phyloP scores from a whole-genome alignment of 1,140 invertebrate genomes.

The Penaeus vannamei region DNA sequence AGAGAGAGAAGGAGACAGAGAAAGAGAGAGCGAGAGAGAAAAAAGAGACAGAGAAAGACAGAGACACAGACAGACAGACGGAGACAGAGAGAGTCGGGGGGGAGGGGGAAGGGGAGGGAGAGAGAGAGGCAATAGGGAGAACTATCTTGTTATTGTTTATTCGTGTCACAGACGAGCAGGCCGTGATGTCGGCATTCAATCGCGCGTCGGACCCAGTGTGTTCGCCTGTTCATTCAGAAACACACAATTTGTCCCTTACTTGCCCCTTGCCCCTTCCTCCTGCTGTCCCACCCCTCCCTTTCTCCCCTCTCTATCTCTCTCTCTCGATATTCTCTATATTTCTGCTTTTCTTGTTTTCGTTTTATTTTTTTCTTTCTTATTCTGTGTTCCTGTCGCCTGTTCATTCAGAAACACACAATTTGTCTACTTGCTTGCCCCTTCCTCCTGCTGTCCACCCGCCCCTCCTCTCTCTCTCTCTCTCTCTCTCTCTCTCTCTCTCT shows the following conservation, averaged over 20 bases:
- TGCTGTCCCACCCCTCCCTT: not conserved
- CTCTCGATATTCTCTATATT: not conserved
- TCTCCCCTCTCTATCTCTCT: not conserved
- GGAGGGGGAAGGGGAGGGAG: slow-evolving; percentile 12
- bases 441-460: not conserved
- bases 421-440: not conserved
- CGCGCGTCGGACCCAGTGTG: not conserved
- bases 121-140: slow-evolving; percentile 18
- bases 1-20: slow-evolving; percentile 43
- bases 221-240: not conserved
- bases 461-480: not conserved
- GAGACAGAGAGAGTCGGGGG: not conserved
- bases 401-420: not conserved
- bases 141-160: too few relatives aligned
- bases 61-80: not conserved
- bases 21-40: not conserved
- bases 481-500: not conserved
- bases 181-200: too few relatives aligned
- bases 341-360: not conserved
- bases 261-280: not conserved
- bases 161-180: too few relatives aligned
- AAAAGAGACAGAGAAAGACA: not conserved
- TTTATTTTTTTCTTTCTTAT: not conserved
- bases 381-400: not conserved
- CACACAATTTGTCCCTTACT: not conserved